Base-by-base conservation (phyloP, 2,888 invertebrate genomes). In the Drosophila trichaetosa region DNA sequence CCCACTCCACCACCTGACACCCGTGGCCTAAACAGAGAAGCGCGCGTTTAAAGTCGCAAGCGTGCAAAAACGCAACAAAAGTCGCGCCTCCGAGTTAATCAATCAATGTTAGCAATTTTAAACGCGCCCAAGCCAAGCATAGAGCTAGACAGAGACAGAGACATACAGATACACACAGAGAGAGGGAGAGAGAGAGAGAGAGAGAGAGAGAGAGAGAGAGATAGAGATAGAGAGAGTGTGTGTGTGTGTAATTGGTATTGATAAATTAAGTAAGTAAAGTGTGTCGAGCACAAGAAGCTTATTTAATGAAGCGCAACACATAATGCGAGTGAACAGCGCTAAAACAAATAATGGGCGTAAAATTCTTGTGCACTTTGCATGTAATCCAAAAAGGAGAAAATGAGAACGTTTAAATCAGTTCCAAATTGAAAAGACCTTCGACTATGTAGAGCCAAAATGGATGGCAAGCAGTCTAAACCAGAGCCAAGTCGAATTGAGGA, bases 51-150 rank as follows among this genome's bases (percentile, higher is more conserved):
- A 76, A 79, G 62, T 58, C 73, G 80, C 80, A 62, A 70, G 86
- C 88, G 73, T 73, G 72, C 60, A 73, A 75, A 84, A 83, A 72
- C 78, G 87, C 74, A 69, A 58, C 69, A 68, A 84, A 84, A 87
- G 74, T 89, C 87, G 84, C 84, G 87, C 84, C 84, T 79, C 62
- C 82, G 84, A 79, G 82, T 71, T 81, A 87, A 85, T 85, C 84
- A 85, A 85, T 85, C 89, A 85, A 83, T 84, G 89, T 89, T 89
- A 84, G 87, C 84, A 76, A 42, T 86, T 73, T 68, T 64, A 83
- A 82, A 74, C 70, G 72, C 73, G 53, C 49, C 21, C 60, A 49
- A 52, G 29, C 13, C 18, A 56, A 27, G 4, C 13, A 38, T n/a
- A 11, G 6, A 56, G n/a, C 4, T 6, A 59, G 36, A 33, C 33